Evolutionary conservation across 37 sponge, comb jelly and placozoan species (phyloP).

Genomic region (Amphimedon queenslandica): DNA sequence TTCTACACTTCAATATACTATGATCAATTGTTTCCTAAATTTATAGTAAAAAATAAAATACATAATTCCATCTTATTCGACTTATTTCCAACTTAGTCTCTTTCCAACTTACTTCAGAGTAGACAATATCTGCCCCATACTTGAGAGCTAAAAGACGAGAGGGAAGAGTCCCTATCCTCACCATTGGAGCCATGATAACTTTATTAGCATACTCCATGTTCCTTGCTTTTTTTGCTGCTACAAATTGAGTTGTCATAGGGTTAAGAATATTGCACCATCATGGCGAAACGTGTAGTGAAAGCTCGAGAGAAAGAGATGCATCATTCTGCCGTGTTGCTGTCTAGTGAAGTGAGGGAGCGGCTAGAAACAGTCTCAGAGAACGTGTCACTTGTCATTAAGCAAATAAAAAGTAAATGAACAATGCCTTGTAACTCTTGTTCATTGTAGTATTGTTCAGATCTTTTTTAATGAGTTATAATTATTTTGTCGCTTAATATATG

Average conservation of each 20-base stretch:
- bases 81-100: not conserved
- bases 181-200: slow-evolving; percentile 96
- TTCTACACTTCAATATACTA: slow-evolving; percentile 65
- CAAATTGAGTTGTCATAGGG: not conserved
- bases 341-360: not conserved
- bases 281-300: not conserved
- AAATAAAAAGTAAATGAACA: too few relatives aligned
- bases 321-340: too few relatives aligned
- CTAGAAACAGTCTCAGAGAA: not conserved
- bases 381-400: not conserved
- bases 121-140: slow-evolving; percentile 96
- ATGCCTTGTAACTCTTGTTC: too few relatives aligned
- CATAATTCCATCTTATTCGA: not conserved
- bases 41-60: not conserved
- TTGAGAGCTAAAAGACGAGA: slow-evolving; percentile 75
- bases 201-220: slow-evolving; percentile 51
- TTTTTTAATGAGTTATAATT: too few relatives aligned
- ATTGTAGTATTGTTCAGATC: too few relatives aligned
- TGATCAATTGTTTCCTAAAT: slow-evolving; percentile 85
- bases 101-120: slow-evolving; percentile 70
- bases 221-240: not conserved
- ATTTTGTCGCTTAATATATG: too few relatives aligned
- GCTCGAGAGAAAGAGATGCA: too few relatives aligned
- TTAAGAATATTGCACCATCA: not conserved
- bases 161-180: slow-evolving; percentile 91